Conservation (phyloP, 2,113 vertebrate genomes). For the Nannospalax galili region DNA sequence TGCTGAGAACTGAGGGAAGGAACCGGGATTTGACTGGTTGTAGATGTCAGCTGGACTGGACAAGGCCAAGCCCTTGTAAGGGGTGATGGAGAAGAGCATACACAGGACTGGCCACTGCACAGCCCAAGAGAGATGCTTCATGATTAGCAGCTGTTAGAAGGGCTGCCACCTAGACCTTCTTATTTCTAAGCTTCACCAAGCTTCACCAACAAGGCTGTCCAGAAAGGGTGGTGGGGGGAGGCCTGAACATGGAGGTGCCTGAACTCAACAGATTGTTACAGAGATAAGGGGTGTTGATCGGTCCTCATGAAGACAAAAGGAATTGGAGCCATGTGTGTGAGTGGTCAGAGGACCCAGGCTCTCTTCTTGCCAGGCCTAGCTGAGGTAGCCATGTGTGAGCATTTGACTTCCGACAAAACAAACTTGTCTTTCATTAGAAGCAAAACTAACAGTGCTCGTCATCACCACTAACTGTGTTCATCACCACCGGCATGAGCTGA, state of each 20-base stretch:
- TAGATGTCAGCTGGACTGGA: neutral
- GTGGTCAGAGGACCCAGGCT: rapidly evolving
- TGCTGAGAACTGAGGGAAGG: neutral
- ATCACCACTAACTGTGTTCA: too few species aligned
- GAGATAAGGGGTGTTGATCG: too few species aligned
- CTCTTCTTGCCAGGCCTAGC: rapidly evolving
- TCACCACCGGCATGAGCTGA: neutral
- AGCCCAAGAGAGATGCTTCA: neutral
- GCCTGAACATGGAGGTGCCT: neutral
- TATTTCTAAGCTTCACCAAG: neutral
- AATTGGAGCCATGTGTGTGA: neutral
- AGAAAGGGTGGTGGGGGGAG: too few species aligned
- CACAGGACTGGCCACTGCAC: neutral
- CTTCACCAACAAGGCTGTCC: neutral
- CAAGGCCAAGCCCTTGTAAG: neutral
- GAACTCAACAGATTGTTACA: too few species aligned
- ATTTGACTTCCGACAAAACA: neutral
- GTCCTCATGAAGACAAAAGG: too few species aligned
- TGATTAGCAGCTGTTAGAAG: neutral
- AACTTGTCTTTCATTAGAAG: neutral
- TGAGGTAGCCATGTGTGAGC: neutral
- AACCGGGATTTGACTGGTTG: neutral
- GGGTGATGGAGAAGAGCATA: neutral
- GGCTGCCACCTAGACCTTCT: neutral
- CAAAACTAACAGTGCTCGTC: too few species aligned